Base-by-base conservation (phyloP, 2,113 vertebrate species). In the Onychostruthus taczanowskii region DNA sequence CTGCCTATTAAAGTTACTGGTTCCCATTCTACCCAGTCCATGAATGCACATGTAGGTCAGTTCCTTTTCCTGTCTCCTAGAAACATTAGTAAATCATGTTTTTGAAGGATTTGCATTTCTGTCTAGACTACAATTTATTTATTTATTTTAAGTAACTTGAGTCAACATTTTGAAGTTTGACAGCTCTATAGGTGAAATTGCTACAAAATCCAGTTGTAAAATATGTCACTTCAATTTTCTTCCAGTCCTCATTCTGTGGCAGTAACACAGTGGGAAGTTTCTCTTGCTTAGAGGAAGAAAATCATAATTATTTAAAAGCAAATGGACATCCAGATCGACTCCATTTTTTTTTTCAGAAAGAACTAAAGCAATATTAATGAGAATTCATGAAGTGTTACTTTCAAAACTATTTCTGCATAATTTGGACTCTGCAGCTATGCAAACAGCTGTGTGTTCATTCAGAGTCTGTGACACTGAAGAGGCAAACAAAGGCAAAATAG, bases 301-400 rank as follows among this genome's bases (percentile, higher is more conserved):
- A 53, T 3, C 5, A 7, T 19, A 78, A 33, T 31, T 84, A 74
- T 59, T 68, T 41, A 82, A 87, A 93, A 91, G 49, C 24, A 64
- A 87, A 84, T 33, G 55, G 53, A 68, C 30, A 58, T 72, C 28
- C 74, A 73, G 21, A 82, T 69, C 77, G 82, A 95, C 49, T 78
- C 84, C 41, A 68, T 87, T 93, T 93, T 87, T 93, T 93, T 89
- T 66, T 6, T 43, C 53, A 87, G 78, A 73, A 91, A 89, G 37
- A 39, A 78, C 82, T 87, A 92, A 92, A 93, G 53, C 55, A 90
- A n/a, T 44, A 73, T 76, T 50, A 74, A 68, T 53, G 53, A 91
- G 37, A 90, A 75, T 79, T 50, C 16, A 31, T 1, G 1, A 63
- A 75, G 30, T 16, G 5, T 39, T 80, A 30, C 44, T 85, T 63